Evolutionary conservation across 1,140 invertebrate genomes (phyloP).

Genomic region (Anoplolepis gracilipes): DNA sequence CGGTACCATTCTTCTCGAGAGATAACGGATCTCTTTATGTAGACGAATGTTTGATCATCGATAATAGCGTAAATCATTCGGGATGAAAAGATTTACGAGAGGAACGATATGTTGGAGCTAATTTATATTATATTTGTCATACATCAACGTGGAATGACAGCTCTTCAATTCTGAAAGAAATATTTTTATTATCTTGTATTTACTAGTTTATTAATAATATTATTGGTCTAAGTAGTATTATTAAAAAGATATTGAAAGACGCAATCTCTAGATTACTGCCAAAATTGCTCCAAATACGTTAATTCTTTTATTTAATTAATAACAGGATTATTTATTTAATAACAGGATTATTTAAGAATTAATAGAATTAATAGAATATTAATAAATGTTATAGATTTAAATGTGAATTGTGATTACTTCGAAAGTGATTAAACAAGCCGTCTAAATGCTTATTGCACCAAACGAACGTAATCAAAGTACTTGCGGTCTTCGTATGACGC

Average conservation of each 20-base stretch:
- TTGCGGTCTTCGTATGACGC: conserved; percentile 1
- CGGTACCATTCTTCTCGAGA: background rate
- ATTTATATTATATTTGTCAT: conserved; percentile 17
- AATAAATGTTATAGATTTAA: background rate
- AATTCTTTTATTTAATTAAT: background rate
- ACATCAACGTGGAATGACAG: background rate
- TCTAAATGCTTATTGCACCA: background rate
- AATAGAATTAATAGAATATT: conserved; percentile 25
- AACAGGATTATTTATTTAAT: conserved; percentile 24
- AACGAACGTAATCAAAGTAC: conserved; percentile 24
- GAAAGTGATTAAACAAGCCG: background rate
- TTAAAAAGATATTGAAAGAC: background rate
- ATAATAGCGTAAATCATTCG: background rate
- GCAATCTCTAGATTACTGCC: background rate
- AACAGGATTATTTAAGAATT: background rate
- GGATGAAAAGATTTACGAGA: background rate
- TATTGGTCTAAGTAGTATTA: background rate
- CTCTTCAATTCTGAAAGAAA: background rate
- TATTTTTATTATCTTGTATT: background rate
- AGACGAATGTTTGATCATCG: background rate
- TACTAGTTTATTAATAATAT: background rate
- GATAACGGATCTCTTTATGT: conserved; percentile 6
- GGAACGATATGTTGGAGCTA: background rate
- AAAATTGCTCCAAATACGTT: background rate
- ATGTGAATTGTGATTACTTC: background rate